Evolutionary conservation across 2,113 vertebrate species (phyloP), one percentile per base, ranked within the genome.

Genomic region (Tringa solitaria): DNA sequence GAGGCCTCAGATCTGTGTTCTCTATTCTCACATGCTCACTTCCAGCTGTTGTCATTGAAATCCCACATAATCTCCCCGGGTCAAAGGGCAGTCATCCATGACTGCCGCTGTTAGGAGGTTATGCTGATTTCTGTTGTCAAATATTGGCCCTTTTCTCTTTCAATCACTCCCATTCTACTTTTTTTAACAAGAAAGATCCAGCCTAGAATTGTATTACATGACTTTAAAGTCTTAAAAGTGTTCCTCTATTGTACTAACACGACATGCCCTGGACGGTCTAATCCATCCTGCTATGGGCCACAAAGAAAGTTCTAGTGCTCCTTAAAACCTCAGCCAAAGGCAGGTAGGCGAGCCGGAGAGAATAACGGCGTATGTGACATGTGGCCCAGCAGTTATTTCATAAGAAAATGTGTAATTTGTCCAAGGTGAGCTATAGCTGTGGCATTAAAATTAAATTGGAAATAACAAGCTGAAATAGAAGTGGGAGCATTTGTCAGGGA

Each of bases 41-140:
- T 98, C 98, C 98, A 98, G 98, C 98, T 98, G 98, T 98, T 98
- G 98, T 98, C 96, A 98, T 98, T 98, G 98, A 98, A 98, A 98
- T 98, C 98, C 98, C 95, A 98, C 98, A 98, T 98, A 98, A 98
- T 98, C 98, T 98, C 98, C 97, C 89, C 50, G 90, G 98, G 98
- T 98, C 97, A 98, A 97, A 98, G 98, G 98, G 98, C 98, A 98
- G 98, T 98, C 98, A 98, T 98, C 98, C 98, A 98, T 98, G 98
- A 98, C 98, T 98, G 98, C 97, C 53, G 93, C 98, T 98, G 97
- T 98, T 98, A 98, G 98, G 98, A 98, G 98, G 98, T 98, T 98
- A 98, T 98, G 98, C 98, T 98, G 98, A 98, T 98, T 98, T 98
- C 97, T 98, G 98, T 98, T 98, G 98, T 98, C 98, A 98, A 98